Base-by-base conservation (phyloP, 2,888 invertebrate genomes). In the Ellobium chinense region DNA sequence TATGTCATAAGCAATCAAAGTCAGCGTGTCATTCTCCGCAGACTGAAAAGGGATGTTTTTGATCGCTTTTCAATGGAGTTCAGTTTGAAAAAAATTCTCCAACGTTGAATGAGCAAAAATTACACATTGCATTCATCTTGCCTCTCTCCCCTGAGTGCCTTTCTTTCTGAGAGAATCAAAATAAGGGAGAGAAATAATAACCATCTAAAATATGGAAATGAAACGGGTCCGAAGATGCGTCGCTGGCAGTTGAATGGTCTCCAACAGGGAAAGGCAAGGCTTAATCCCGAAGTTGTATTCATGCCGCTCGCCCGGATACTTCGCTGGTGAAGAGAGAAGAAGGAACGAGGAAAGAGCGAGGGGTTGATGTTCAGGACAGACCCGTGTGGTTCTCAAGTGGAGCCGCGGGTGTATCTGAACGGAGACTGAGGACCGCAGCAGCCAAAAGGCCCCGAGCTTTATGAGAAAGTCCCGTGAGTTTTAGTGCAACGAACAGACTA, bases 241-340 rank as follows among this genome's bases (percentile, higher is more conserved):
- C 29, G 63, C 36, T 74, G 63, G 58, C 74, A 74, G 74, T 12
- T 74, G 63, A 74, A 74, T 62, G 74, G 74, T 62, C 74, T 29
- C 74, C 74, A 63, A 46, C 74, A 39, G 74, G 39, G 74, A 74
- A 74, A 74, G 74, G 74, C 74, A 74, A 74, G 36, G 63, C 34
- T 62, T 74, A 74, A 74, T 74, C 74, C 74, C 74, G 27, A 63
- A 24, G 63, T 63, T 46, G 74, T 74, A 74, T 74, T 74, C 74
- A 74, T 9, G 9, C 24, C 21, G 12, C 63, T 74, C 63, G 62
- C 63, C 63, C 74, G 9, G 27, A 60, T 72, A 37, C 72, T 58
- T 60, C 72, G n/a, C 36, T 72, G 36, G 24, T 58, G 37, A 24
- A 29, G 24, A 56, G 5, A 56, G 36, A n/a, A 27, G 36, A 4